Evolutionary conservation across 1,140 invertebrate genomes (phyloP), one percentile per base, ranked within the genome.

Genomic region (Papilio dardanus): DNA sequence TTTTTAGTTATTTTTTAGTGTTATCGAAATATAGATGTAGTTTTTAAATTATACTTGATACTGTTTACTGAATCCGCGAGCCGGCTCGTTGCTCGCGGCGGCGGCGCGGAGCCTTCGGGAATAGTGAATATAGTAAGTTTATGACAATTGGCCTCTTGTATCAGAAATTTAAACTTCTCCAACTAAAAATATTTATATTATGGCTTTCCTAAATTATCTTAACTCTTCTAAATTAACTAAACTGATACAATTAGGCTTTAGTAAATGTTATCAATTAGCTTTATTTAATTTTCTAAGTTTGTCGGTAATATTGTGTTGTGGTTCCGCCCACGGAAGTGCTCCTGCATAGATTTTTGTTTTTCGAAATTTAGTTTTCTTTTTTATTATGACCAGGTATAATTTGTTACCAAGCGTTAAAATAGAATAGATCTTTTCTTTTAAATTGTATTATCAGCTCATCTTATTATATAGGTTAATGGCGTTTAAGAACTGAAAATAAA

Each of bases 401-500:
- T 93, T 93, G 92, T 93, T 93, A 92, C 90, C 90, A 92, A 87
- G 87, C 87, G 91, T 91, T 92, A 88, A 93, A 92, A 92, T 50
- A 54, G 28, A 83, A 82, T 92, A 90, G 89, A 92, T 86, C 84
- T 85, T 79, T 88, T 92, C 92, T 88, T 93, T 90, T 91, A 88
- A 92, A 93, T 93, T 93, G 92, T 93, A 92, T 93, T 93, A 93
- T 91, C 89, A 88, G 91, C 91, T 93, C 91, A 92, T 92, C 33
- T 71, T 91, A 92, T 88, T 93, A 88, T 62, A 87, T 93, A 92
- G 90, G 89, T 91, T 92, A 92, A 89, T 91, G 90, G 90, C 92
- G 90, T 90, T 93, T 93, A 93, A 93, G 92, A 93, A 93, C 92
- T 93, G 92, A 93, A 88, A 92, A 92, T 92, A 92, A 93, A 93